Percentiles rank a stretch among this genome's conserved stretches.
Conservation (phyloP, 2,113 vertebrate genomes). For the Bagarius yarrelli region DNA sequence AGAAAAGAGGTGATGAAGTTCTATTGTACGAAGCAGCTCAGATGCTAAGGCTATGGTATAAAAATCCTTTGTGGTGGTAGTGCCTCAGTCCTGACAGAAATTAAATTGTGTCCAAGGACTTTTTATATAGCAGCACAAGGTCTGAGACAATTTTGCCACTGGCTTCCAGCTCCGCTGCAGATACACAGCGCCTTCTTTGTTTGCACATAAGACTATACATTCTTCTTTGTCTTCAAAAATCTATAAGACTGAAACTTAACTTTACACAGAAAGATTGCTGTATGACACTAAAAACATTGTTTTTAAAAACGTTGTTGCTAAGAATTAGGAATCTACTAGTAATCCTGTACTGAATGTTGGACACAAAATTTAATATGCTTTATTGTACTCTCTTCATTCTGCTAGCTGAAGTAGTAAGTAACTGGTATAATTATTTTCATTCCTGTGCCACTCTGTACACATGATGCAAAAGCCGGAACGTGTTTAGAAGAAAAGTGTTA, state of each 20-base stretch:
- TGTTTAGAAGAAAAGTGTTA: constrained; percentile 3
- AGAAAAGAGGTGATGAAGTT: constrained; percentile 55
- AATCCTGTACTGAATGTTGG: not conserved
- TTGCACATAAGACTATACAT: constrained; percentile 44
- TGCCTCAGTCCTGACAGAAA: constrained; percentile 72
- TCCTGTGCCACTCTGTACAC: not conserved
- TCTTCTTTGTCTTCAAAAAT: constrained; percentile 42
- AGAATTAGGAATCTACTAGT: not conserved
- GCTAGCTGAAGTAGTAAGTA: not conserved
- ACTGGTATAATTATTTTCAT: not conserved
- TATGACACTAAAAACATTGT: constrained; percentile 33
- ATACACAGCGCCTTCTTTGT: constrained; percentile 51
- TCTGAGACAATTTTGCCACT: constrained; percentile 66
- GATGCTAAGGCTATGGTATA: constrained; percentile 62
- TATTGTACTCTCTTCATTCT: not conserved
- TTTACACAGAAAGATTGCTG: constrained; percentile 24
- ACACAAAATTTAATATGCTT: not conserved
- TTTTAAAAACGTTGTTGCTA: not conserved
- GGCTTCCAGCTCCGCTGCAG: constrained; percentile 44
- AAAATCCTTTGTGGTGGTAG: constrained; percentile 71
- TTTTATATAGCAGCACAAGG: constrained; percentile 69
- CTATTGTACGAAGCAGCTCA: constrained; percentile 60
- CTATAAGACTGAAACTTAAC: constrained; percentile 38
- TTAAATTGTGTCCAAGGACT: constrained; percentile 74
- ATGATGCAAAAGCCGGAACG: not conserved